phyloP scores from a whole-genome alignment of 2,113 vertebrate species.

The Willisornis vidua region DNA sequence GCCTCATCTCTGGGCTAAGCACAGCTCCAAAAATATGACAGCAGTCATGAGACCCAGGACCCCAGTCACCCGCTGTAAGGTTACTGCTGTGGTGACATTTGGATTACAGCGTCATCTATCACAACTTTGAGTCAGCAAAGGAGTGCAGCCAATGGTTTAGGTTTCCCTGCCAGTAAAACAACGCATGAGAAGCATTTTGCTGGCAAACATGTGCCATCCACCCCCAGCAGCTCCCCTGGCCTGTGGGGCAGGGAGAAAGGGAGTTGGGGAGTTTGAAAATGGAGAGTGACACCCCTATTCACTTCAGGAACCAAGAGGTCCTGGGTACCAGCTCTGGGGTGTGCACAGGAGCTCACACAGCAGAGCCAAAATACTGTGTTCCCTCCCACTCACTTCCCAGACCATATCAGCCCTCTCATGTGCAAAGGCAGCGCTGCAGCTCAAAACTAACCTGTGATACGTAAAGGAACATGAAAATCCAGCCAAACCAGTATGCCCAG shows the following conservation, averaged over 20 bases:
- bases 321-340: background rate
- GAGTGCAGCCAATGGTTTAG: background rate
- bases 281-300: fast-evolving
- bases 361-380: background rate
- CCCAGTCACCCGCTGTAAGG: background rate
- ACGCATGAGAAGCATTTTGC: background rate
- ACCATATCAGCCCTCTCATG: background rate
- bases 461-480: background rate
- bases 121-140: constrained; percentile 12
- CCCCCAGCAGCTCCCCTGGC: background rate
- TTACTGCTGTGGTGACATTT: constrained; percentile 63
- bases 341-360: fast-evolving
- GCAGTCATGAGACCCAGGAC: background rate
- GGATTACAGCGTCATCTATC: constrained; percentile 17
- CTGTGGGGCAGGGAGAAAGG: background rate
- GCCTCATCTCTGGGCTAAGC: background rate
- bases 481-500: background rate
- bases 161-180: constrained; percentile 27
- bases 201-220: fast-evolving
- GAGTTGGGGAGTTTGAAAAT: background rate
- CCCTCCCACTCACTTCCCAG: constrained; percentile 48
- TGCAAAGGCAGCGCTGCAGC: background rate
- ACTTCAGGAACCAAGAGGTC: background rate
- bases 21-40: constrained; percentile 44
- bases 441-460: fast-evolving